Evolutionary conservation across 2,797 vertebrate genomes (phyloP).

Genomic region (Falco concolor): DNA sequence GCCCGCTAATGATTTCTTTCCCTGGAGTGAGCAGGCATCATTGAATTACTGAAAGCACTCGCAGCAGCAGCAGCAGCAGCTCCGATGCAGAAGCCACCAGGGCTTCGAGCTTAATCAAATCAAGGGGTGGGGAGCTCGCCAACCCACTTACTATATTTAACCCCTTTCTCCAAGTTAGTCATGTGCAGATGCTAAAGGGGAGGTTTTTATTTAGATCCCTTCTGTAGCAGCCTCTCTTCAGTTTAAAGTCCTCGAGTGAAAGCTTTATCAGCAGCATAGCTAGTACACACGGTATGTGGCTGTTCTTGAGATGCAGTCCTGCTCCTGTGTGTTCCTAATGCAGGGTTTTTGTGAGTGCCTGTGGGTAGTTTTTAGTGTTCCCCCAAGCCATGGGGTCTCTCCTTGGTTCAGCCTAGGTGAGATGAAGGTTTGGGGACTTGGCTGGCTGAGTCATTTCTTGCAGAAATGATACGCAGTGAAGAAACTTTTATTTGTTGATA

Average conservation of each 20-base stretch:
- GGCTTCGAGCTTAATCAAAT: slow-evolving; percentile 71
- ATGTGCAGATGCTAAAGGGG: slow-evolving; percentile 13
- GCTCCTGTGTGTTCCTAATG: not conserved
- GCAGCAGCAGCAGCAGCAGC: slow-evolving; percentile 46
- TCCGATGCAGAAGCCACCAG: slow-evolving; percentile 65
- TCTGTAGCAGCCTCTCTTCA: not conserved
- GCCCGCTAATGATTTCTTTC: slow-evolving; percentile 77
- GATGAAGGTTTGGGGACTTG: not conserved
- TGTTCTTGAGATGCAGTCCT: not conserved
- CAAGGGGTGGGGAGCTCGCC: slow-evolving; percentile 51
- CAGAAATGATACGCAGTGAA: not conserved
- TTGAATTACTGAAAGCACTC: slow-evolving; percentile 75
- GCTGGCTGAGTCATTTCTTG: not conserved
- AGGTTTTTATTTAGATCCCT: slow-evolving; percentile 37
- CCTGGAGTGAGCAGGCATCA: slow-evolving; percentile 74
- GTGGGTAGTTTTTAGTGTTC: not conserved
- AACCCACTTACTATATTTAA: slow-evolving; percentile 66
- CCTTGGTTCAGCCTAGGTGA: not conserved
- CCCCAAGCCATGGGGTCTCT: not conserved
- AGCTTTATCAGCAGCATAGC: not conserved
- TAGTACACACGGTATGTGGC: not conserved
- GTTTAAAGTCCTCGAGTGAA: not conserved
- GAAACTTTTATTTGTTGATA: slow-evolving; percentile 56
- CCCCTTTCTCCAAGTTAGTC: slow-evolving; percentile 42
- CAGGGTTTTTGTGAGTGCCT: not conserved